These are phyloP conservation scores for Fundulus diaphanus DNA, from an alignment of 2,797 vertebrate genomes.

Conservation along the genomic window DNA sequence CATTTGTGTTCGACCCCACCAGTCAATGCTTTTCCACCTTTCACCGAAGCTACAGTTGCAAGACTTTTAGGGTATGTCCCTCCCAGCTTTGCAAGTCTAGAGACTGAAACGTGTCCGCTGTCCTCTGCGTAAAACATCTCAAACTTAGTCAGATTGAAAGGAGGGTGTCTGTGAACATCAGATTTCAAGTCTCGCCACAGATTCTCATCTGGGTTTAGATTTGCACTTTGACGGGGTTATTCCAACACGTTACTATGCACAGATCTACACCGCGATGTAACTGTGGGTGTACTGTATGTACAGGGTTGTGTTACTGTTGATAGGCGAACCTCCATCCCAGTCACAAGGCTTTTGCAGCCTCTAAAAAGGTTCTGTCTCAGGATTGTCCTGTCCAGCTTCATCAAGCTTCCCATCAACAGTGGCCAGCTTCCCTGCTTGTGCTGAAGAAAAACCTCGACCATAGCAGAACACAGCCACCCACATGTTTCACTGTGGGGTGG, in stretches of 20 bases:
- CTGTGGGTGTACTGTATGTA: not conserved
- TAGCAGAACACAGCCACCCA: not conserved
- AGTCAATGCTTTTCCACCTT: not conserved
- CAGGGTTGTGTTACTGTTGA: not conserved
- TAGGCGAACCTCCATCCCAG: not conserved
- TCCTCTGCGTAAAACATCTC: not conserved
- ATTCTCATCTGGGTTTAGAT: not conserved
- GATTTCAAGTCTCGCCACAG: not conserved
- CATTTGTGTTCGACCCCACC: not conserved
- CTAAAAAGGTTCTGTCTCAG: not conserved
- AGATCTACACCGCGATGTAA: not conserved
- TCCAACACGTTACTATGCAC: not conserved
- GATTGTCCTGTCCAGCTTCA: not conserved
- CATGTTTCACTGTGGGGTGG: not conserved
- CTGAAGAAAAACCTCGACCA: slow-evolving; percentile 1
- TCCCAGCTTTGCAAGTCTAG: not conserved
- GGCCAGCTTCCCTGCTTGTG: not conserved
- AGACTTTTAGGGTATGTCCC: not conserved
- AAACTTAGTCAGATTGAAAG: not conserved
- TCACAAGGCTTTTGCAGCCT: not conserved
- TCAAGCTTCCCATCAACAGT: not conserved
- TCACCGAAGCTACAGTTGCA: not conserved
- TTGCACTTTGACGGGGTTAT: not conserved
- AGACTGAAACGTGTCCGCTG: no score
- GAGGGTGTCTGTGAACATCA: not conserved